Percentiles rank a stretch among this genome's conserved stretches.
These are phyloP conservation scores for Anomalospiza imberbis DNA, from an alignment of 2,797 vertebrate species.

Conservation along the genomic window DNA sequence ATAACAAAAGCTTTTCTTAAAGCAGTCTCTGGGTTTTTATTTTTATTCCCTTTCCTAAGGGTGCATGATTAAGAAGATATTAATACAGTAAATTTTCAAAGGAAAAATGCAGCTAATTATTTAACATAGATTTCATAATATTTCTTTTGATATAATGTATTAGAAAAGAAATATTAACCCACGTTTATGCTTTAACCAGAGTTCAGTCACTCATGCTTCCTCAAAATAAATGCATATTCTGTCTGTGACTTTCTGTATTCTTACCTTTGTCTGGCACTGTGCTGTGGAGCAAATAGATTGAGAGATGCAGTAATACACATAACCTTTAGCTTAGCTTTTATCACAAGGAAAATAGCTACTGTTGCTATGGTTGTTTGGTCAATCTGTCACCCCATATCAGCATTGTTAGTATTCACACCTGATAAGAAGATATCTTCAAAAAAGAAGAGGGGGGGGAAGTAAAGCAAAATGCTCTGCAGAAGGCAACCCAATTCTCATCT, in stretches of 20 bases:
- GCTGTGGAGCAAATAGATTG: slow-evolving; percentile 9
- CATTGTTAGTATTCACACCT: slow-evolving; percentile 48
- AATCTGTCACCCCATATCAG: slow-evolving; percentile 51
- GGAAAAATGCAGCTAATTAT: not conserved
- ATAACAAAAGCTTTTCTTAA: not conserved
- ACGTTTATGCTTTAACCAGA: not conserved
- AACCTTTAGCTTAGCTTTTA: slow-evolving; percentile 58
- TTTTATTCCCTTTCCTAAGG: not conserved
- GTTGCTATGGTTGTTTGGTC: slow-evolving; percentile 45
- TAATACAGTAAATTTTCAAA: not conserved
- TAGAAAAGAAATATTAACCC: not conserved
- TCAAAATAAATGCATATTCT: not conserved
- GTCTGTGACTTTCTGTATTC: not conserved
- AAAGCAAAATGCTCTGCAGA: not conserved
- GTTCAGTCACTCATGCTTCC: not conserved
- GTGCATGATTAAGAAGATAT: not conserved
- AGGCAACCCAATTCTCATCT: not conserved
- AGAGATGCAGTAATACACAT: slow-evolving; percentile 44
- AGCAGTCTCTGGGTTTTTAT: not conserved
- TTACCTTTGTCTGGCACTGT: not conserved
- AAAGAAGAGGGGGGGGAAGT: not conserved
- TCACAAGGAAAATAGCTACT: slow-evolving; percentile 42
- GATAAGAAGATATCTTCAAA: slow-evolving; percentile 11
- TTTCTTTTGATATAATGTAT: not conserved
- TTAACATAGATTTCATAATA: not conserved